Conservation (phyloP, 2,888 invertebrate genomes). For the Eupithecia subfuscata region DNA sequence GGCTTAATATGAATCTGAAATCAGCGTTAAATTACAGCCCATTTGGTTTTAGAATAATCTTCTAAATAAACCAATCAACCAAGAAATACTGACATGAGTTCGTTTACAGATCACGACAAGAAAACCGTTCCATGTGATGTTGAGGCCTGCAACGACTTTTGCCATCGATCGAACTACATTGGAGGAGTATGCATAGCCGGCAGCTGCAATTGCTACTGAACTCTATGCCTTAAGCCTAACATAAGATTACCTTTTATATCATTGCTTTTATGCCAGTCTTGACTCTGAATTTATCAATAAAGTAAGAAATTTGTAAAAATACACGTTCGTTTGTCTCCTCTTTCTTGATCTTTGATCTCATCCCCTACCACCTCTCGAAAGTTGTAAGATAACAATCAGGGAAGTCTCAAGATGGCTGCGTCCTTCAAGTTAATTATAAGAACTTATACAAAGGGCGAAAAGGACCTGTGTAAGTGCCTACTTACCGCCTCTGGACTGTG, state of each 20-base stretch:
- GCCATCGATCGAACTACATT: conserved; percentile 31
- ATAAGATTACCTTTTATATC: conserved; percentile 1
- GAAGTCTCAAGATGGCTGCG: conserved; percentile 51
- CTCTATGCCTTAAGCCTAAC: neutral
- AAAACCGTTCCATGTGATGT: conserved; percentile 21
- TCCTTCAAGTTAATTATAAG: conserved; percentile 63
- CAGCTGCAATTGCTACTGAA: conserved; percentile 29
- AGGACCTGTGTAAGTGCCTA: conserved; percentile 52
- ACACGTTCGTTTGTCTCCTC: conserved; percentile 40
- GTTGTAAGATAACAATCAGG: conserved; percentile 58
- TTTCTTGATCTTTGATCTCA: conserved; percentile 53
- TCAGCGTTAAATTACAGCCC: neutral
- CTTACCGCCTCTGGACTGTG: conserved; percentile 53
- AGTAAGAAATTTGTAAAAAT: conserved; percentile 23
- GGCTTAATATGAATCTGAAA: neutral
- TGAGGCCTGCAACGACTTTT: conserved; percentile 30
- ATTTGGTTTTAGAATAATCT: neutral
- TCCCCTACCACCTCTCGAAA: conserved; percentile 52
- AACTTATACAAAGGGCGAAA: conserved; percentile 56
- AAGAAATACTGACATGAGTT: neutral
- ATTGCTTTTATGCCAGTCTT: neutral
- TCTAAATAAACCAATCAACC: neutral
- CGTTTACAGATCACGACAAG: conserved; percentile 26
- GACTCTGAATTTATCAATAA: conserved; percentile 7
- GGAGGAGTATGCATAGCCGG: conserved; percentile 35